These are phyloP conservation scores for Helicoverpa zea DNA, from an alignment of 1,140 invertebrate genomes.

Conservation along the genomic window DNA sequence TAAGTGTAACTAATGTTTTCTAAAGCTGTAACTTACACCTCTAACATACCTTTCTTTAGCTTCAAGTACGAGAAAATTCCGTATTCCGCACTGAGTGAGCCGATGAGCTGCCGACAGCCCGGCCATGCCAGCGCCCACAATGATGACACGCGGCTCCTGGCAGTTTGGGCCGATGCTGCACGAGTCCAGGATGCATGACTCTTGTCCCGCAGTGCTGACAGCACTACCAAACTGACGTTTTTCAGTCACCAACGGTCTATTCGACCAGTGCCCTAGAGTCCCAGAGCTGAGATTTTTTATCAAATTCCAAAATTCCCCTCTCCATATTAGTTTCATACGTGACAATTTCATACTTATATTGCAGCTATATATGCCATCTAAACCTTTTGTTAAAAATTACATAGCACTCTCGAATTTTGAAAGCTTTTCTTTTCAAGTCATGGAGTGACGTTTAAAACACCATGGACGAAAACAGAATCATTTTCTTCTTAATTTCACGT, in stretches of 20 bases:
- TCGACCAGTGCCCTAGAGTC: constrained; percentile 32
- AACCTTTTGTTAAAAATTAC: constrained; percentile 51
- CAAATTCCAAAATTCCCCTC: constrained; percentile 48
- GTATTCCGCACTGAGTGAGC: constrained; percentile 90
- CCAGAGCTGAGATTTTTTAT: constrained; percentile 52
- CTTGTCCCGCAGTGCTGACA: constrained; percentile 64
- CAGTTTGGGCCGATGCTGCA: constrained; percentile 87
- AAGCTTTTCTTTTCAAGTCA: constrained; percentile 41
- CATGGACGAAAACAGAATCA: constrained; percentile 46
- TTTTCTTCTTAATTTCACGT: constrained; percentile 41
- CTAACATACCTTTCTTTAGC: constrained; percentile 89
- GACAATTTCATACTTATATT: constrained; percentile 74
- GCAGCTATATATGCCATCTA: constrained; percentile 53
- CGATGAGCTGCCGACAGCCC: constrained; percentile 92
- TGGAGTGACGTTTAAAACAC: constrained; percentile 39
- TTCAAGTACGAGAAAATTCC: constrained; percentile 90
- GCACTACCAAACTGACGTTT: constrained; percentile 60
- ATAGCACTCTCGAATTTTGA: constrained; percentile 69
- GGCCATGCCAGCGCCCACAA: constrained; percentile 92
- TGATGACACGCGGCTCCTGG: constrained; percentile 90
- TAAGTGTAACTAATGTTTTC: not conserved
- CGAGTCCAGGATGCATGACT: constrained; percentile 79
- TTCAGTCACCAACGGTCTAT: constrained; percentile 45
- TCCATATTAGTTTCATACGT: constrained; percentile 64
- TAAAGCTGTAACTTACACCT: constrained; percentile 7